Evolutionary conservation across 2,797 vertebrate genomes (phyloP).

Genomic region (Vipera ursinii): DNA sequence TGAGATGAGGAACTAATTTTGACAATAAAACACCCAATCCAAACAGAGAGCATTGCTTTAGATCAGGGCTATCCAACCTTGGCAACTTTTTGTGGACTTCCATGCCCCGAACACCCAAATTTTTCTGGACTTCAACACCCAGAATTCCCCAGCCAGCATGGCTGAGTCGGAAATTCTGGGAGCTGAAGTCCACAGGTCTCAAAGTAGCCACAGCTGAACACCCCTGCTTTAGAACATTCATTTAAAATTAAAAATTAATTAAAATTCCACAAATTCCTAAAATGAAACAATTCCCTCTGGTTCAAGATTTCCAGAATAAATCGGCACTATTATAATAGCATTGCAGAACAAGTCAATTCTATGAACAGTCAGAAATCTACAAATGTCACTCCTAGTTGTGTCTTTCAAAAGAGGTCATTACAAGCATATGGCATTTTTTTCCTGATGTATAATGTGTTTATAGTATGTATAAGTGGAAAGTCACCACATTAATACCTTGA

Average conservation of each 20-base stretch:
- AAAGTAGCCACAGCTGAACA: not conserved
- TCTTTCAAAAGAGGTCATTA: not conserved
- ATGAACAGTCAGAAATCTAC: not conserved
- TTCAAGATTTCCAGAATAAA: not conserved
- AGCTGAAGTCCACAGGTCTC: not conserved
- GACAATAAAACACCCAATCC: conserved; percentile 48
- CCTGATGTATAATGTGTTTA: not conserved
- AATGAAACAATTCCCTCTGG: not conserved
- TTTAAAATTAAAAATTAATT: not conserved
- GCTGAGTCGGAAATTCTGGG: not conserved
- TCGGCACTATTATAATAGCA: not conserved
- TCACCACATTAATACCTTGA: not conserved
- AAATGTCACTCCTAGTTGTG: not conserved
- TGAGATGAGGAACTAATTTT: conserved; percentile 4
- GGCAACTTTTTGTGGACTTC: not conserved
- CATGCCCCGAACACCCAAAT: not conserved
- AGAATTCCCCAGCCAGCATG: not conserved
- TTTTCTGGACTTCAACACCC: not conserved
- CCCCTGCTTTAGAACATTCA: not conserved
- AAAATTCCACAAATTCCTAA: not conserved
- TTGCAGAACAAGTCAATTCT: not conserved
- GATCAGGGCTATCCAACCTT: not conserved
- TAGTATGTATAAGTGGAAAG: not conserved
- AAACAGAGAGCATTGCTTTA: conserved; percentile 21
- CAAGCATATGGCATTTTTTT: not conserved